phyloP scores from a whole-genome alignment of 2,888 invertebrate genomes.

The Seladonia tumulorum region DNA sequence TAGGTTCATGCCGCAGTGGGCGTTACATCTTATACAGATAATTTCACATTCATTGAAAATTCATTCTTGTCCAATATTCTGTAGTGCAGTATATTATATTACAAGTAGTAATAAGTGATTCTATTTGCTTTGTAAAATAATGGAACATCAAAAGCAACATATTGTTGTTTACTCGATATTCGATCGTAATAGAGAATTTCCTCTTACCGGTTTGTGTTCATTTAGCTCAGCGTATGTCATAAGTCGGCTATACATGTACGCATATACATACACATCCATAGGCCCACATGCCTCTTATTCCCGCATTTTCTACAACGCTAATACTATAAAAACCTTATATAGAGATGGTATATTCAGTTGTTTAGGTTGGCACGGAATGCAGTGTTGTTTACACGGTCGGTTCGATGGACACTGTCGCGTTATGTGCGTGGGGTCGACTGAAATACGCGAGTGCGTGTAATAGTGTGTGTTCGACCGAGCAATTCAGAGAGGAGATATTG shows the following conservation, averaged over 20 bases:
- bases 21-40: constrained; percentile 38
- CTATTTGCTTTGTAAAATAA: constrained; percentile 18
- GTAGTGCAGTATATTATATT: not conserved
- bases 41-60: constrained; percentile 26
- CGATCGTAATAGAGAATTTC: constrained; percentile 37
- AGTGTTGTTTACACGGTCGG: constrained; percentile 29
- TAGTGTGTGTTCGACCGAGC: constrained; percentile 38
- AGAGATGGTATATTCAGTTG: constrained; percentile 25
- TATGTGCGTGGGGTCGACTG: constrained; percentile 54
- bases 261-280: not conserved
- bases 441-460: constrained; percentile 56
- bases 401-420: constrained; percentile 58
- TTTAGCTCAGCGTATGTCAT: constrained; percentile 12
- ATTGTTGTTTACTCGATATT: constrained; percentile 39
- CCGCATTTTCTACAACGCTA: not conserved
- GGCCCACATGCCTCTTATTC: not conserved
- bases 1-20: constrained; percentile 66
- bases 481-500: constrained; percentile 61
- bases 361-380: constrained; percentile 27
- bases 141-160: constrained; percentile 41
- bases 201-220: constrained; percentile 34
- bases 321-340: not conserved
- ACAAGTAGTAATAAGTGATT: no score
- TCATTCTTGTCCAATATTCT: not conserved
- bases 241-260: not conserved